Conservation (phyloP, 1,140 invertebrate genomes). For the Brachionus plicatilis region DNA sequence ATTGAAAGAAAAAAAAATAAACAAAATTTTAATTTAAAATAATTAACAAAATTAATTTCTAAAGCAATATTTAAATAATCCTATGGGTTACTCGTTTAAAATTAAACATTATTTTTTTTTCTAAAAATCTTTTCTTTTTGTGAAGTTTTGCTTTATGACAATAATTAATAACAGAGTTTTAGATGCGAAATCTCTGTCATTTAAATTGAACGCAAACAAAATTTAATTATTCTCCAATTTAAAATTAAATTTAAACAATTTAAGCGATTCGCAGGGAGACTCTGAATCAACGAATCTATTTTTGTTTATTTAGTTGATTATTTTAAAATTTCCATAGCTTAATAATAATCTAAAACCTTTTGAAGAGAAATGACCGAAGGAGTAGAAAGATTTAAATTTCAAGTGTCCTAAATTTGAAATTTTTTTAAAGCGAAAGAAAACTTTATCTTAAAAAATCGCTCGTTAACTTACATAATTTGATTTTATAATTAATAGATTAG, state of each 20-base stretch:
- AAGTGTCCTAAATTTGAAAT: constrained; percentile 27
- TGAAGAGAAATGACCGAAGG: neutral
- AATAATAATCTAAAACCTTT: constrained; percentile 1
- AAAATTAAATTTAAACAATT: constrained; percentile 16
- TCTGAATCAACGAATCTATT: neutral
- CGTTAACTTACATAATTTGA: constrained; percentile 36
- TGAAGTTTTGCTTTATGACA: neutral
- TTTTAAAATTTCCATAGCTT: neutral
- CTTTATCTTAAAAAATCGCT: constrained; percentile 11
- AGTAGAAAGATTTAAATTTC: neutral
- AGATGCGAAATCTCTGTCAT: constrained; percentile 20
- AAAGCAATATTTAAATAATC: neutral
- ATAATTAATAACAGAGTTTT: constrained; percentile 28
- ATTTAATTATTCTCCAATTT: constrained; percentile 5
- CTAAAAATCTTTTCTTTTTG: neutral
- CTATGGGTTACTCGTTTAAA: neutral
- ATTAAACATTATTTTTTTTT: neutral
- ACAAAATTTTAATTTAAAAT: neutral
- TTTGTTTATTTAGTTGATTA: constrained; percentile 28
- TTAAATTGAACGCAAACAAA: constrained; percentile 10
- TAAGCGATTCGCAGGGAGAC: constrained; percentile 1
- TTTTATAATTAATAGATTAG: constrained; percentile 37
- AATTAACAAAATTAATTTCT: neutral
- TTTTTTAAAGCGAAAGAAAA: neutral
- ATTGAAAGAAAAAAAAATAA: neutral